Base-by-base conservation (phyloP, 2,113 vertebrate species). In the Carettochelys insculpta region DNA sequence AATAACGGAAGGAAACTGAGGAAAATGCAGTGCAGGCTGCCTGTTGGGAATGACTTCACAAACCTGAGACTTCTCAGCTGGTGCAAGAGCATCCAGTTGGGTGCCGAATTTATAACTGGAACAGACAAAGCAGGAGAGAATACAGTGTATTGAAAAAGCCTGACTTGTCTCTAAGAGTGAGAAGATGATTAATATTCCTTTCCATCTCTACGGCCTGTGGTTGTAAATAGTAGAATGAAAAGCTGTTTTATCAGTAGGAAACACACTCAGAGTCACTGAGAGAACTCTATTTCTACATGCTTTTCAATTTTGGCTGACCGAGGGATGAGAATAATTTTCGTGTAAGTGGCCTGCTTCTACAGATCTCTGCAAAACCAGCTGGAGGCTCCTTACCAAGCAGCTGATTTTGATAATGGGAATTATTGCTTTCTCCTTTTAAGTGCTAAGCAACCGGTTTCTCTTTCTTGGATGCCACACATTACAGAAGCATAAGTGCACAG, bases 1-100 rank as follows among this genome's bases (percentile, higher is more conserved):
- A 80, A 48, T n/a, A 85, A 3, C 20, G 48, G 20, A 31, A 24
- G 5, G 20, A 22, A 56, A 27, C 19, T 16, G 47, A 65, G 3
- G 43, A 56, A 78, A 43, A 14, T 24, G 78, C 31, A 25, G 0
- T 6, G 0, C 7, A 1, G 2, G 61, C 29, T 51, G 1, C 3
- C 0, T 45, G 52, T 83, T 4, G 2, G 12, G 79, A 89, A 47
- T 38, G 1, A 27, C 47, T 83, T 45, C 71, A 1, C 2, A 76
- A 85, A 48, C 19, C 22, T 5, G 27, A 5, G 48, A 34, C 19
- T 80, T 3, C 0, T 51, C 13, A 75, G 51, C 77, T 41, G 19
- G 1, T 5, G 20, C 16, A 77, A 85, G 58, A 4, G 24, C 47
- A 22, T 87, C 80, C 47, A 43, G 54, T 52, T 22, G 41, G 54